Evolutionary conservation across 2,888 invertebrate genomes (phyloP), one percentile per base, ranked within the genome.

Genomic region (Dendrolimus houi): DNA sequence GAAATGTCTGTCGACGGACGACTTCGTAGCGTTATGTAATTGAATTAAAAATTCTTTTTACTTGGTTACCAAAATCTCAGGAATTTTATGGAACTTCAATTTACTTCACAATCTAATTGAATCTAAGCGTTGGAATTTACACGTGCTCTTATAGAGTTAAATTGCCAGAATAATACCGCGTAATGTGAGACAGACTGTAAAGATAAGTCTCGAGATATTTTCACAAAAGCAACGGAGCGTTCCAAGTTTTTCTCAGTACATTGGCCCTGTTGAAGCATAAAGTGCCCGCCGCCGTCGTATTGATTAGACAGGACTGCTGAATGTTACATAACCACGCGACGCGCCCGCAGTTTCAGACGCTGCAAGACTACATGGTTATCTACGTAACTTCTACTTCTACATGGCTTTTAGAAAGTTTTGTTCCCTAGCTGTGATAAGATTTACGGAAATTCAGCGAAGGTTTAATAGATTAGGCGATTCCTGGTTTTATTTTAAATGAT

Each of bases 221-320:
- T 65, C 70, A 64, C 12, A 47, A 8, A 9, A 47, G 47, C 47
- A 47, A 47, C 69, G 65, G 68, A 72, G 69, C 70, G 72, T 71
- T 66, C 70, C 69, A 68, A 72, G 74, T 69, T 76, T 79, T 79
- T 74, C 71, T 72, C 70, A 75, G 83, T 84, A 81, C 86, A 75
- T 83, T 83, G 81, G 81, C 82, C 75, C 78, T 78, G 79, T 75
- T 79, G 74, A 47, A 77, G 76, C 77, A 79, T 75, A 77, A 78
- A 82, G 81, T 81, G 80, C 73, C 77, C 77, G 78, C 70, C 79
- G 75, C 69, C 70, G 66, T 66, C 64, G 83, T 89, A 89, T 89
- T 83, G 88, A 89, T 89, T 85, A 82, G 79, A 75, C 79, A 79
- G 82, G 79, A 83, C 82, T 79, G 80, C 82, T 85, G 76, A 76